Evolutionary conservation across 2,888 invertebrate species (phyloP).

Genomic region (Watsonalla cultraria): DNA sequence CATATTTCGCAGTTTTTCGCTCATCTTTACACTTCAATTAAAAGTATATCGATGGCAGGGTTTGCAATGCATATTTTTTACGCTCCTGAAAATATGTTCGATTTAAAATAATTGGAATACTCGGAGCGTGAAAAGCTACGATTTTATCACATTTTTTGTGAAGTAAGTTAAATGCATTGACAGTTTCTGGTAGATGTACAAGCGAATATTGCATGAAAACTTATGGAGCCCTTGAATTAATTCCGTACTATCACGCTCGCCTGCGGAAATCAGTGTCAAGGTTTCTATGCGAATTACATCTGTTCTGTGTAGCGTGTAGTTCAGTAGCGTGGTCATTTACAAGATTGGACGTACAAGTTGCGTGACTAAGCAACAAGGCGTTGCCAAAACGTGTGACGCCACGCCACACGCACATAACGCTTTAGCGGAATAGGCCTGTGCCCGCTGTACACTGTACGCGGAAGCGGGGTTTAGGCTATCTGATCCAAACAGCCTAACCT

Average conservation of each 20-base stretch:
- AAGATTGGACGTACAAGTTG: conserved; percentile 55
- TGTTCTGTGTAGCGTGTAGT: conserved; percentile 23
- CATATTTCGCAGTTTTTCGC: no score
- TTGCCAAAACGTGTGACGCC: conserved; percentile 52
- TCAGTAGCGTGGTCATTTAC: conserved; percentile 49
- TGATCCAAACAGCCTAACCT: neutral
- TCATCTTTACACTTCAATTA: no score
- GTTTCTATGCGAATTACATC: conserved; percentile 31
- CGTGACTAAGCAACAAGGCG: conserved; percentile 63
- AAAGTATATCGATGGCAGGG: neutral
- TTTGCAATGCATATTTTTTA: neutral
- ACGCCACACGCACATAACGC: conserved; percentile 34
- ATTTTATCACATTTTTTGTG: neutral
- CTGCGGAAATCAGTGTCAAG: conserved; percentile 28
- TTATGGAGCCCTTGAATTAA: neutral
- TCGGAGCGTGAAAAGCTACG: neutral
- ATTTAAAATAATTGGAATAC: conserved; percentile 1
- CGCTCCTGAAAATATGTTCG: neutral
- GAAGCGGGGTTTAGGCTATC: neutral
- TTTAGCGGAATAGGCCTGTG: neutral
- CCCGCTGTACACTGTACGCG: neutral
- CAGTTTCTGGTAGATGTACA: neutral
- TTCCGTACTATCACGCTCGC: conserved; percentile 7
- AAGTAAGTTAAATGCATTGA: neutral
- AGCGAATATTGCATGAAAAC: neutral